Percentiles rank a stretch among this genome's conserved stretches.
Evolutionary conservation across 2,797 vertebrate species (phyloP).

Genomic region (Chiloscyllium punctatum): DNA sequence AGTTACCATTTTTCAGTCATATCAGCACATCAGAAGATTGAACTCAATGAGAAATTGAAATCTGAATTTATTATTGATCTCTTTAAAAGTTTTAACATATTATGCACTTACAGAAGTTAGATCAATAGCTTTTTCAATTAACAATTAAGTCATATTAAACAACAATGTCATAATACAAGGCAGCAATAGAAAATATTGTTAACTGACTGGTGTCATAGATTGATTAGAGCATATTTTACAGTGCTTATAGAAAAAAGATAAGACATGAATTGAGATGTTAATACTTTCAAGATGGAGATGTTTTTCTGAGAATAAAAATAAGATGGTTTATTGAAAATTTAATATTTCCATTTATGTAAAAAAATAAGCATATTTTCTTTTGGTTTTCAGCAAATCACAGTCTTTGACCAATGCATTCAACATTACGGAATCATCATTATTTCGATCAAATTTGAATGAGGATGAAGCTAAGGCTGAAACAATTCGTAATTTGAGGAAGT

Average conservation of each 20-base stretch:
- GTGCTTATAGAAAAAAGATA: not conserved
- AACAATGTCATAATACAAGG: not conserved
- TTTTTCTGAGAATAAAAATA: not conserved
- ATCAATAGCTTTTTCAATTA: not conserved
- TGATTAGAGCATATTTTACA: not conserved
- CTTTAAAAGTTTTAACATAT: not conserved
- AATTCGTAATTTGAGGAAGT: slow-evolving; percentile 39
- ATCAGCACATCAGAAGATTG: not conserved
- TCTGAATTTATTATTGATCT: not conserved
- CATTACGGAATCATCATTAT: slow-evolving; percentile 37
- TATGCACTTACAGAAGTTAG: not conserved
- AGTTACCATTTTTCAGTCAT: not conserved
- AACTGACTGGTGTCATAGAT: not conserved
- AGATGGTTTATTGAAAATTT: not conserved
- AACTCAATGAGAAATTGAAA: not conserved
- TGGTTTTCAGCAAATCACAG: slow-evolving; percentile 38
- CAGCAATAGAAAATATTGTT: not conserved
- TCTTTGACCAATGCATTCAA: slow-evolving; percentile 40
- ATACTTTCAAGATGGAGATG: not conserved
- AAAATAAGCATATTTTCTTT: not conserved
- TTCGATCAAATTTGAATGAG: slow-evolving; percentile 31
- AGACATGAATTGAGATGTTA: not conserved
- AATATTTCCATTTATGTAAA: not conserved
- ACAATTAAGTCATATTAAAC: not conserved
- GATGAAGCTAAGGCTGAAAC: slow-evolving; percentile 40